These are phyloP conservation scores for Heliconius aoede DNA, from an alignment of 2,888 invertebrate species.

Conservation along the genomic window DNA sequence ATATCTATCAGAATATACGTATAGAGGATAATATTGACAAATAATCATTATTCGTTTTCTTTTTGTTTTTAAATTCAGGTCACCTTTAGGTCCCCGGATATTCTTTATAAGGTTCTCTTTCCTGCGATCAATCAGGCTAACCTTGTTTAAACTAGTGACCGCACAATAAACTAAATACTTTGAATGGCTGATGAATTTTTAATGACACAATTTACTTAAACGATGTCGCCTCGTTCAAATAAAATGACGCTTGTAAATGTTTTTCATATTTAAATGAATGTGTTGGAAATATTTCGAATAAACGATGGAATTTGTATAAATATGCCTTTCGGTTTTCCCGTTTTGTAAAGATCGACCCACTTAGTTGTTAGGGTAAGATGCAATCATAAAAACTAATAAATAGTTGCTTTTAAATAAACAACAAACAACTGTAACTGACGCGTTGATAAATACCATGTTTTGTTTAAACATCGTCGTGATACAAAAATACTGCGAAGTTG, in stretches of 20 bases:
- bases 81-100: slow-evolving; percentile 12
- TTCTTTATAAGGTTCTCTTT: slow-evolving; percentile 2
- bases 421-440: slow-evolving; percentile 59
- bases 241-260: slow-evolving; percentile 14
- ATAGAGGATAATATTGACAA: neutral
- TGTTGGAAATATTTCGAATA: neutral
- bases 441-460: slow-evolving; percentile 66
- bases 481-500: slow-evolving; percentile 9
- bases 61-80: slow-evolving; percentile 17
- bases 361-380: slow-evolving; percentile 43
- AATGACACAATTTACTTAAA: slow-evolving; percentile 19
- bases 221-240: slow-evolving; percentile 10
- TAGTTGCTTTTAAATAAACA: slow-evolving; percentile 64
- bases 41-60: neutral
- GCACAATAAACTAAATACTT: slow-evolving; percentile 23
- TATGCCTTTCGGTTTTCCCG: neutral
- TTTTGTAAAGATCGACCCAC: neutral
- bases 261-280: slow-evolving; percentile 7
- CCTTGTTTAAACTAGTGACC: slow-evolving; percentile 23
- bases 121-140: slow-evolving; percentile 14
- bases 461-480: too few species aligned
- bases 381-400: slow-evolving; percentile 57
- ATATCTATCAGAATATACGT: slow-evolving; percentile 28
- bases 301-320: neutral
- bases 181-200: slow-evolving; percentile 18